phyloP scores from a whole-genome alignment of 1,140 invertebrate genomes.

The Pararge aegeria region DNA sequence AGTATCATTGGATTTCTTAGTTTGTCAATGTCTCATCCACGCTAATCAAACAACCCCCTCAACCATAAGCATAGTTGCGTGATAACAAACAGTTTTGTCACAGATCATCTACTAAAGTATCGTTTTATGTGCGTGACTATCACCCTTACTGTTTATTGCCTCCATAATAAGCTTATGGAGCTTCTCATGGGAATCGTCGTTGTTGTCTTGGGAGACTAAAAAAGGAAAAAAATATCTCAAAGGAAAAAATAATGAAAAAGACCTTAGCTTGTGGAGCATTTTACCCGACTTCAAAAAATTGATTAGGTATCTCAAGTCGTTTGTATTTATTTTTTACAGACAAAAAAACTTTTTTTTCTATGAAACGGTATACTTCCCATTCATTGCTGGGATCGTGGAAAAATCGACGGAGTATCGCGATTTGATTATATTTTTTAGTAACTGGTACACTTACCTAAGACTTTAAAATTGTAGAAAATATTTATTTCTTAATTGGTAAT shows the following conservation, averaged over 20 bases:
- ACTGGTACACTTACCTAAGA: too few species aligned
- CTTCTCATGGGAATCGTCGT: constrained; percentile 2
- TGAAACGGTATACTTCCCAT: too few species aligned
- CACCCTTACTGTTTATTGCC: constrained; percentile 16
- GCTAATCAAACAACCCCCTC: not conserved
- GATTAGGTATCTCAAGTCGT: too few species aligned
- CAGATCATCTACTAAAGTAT: constrained; percentile 12
- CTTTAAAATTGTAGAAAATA: too few species aligned
- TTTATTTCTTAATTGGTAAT: too few species aligned
- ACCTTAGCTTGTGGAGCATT: not conserved
- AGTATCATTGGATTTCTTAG: too few species aligned
- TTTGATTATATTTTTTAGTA: too few species aligned
- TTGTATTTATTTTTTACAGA: too few species aligned
- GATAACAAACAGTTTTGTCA: constrained; percentile 6
- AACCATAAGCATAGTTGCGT: not conserved
- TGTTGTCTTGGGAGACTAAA: constrained; percentile 2
- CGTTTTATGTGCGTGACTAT: constrained; percentile 14
- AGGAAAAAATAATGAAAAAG: not conserved
- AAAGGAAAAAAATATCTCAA: not conserved
- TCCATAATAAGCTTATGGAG: constrained; percentile 16
- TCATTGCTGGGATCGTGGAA: too few species aligned
- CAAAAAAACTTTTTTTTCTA: too few species aligned
- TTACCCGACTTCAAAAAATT: too few species aligned
- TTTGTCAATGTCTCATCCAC: not conserved
- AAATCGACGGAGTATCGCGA: too few species aligned